Conservation (phyloP, 2,888 invertebrate genomes). For the Uropetala carovei region DNA sequence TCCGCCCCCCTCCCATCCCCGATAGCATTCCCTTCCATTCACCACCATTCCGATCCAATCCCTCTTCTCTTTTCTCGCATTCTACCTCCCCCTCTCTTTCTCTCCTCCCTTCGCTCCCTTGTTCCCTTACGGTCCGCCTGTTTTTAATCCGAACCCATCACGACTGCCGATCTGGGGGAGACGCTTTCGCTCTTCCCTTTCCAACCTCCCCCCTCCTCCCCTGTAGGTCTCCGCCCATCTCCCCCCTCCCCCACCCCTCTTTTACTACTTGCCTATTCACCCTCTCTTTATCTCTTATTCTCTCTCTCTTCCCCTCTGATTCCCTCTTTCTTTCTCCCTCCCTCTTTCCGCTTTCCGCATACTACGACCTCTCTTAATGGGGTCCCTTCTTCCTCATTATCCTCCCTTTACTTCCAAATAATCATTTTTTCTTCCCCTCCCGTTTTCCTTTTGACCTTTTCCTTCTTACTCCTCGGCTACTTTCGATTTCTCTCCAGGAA, state of each 20-base stretch:
- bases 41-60: background rate
- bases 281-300: background rate
- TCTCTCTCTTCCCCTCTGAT: background rate
- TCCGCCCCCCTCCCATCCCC: background rate
- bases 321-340: background rate
- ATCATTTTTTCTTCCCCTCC: background rate
- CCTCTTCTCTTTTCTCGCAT: background rate
- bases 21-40: slow-evolving; percentile 31
- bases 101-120: background rate
- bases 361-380: background rate
- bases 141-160: slow-evolving; percentile 46
- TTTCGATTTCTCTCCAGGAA: too few species aligned
- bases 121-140: slow-evolving; percentile 39
- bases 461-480: too few species aligned
- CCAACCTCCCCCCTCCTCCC: background rate
- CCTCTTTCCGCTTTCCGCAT: background rate
- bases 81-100: background rate
- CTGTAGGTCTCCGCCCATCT: background rate
- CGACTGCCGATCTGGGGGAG: slow-evolving; percentile 51
- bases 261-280: background rate
- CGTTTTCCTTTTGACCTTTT: background rate
- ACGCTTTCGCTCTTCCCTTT: background rate
- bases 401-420: background rate
- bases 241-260: background rate
- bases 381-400: background rate